Conservation (phyloP, 2,113 vertebrate genomes). For the Acanthisitta chloris region DNA sequence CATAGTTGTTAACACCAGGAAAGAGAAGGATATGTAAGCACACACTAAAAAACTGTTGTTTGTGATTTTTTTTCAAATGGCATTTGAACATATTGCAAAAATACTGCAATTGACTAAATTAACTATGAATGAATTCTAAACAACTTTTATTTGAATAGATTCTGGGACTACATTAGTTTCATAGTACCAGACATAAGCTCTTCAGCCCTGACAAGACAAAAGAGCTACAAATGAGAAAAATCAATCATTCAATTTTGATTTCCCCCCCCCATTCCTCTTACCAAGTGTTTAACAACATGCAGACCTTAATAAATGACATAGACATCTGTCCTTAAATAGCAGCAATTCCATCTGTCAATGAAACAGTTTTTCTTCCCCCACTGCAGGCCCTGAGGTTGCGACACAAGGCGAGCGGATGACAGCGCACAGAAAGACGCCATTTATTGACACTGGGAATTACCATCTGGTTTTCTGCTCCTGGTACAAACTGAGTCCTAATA, state of each 20-base stretch:
- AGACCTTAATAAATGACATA: not conserved
- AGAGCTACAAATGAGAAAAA: not conserved
- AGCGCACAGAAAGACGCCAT: not conserved
- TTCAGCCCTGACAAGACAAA: not conserved
- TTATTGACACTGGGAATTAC: not conserved
- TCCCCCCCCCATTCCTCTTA: not conserved
- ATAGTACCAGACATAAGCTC: not conserved
- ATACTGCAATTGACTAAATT: not conserved
- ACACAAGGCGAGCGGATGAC: not conserved
- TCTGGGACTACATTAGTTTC: not conserved
- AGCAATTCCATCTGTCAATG: not conserved
- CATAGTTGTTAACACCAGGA: not conserved
- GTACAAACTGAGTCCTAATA: not conserved
- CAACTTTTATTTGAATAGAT: not conserved
- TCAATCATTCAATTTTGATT: fast-evolving
- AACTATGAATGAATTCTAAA: not conserved
- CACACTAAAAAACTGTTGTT: not conserved
- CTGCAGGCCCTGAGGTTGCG: not conserved
- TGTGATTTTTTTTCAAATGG: not conserved
- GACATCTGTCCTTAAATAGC: not conserved
- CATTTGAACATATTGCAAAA: not conserved
- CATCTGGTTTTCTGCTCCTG: not conserved
- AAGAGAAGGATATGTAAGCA: not conserved
- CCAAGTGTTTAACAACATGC: not conserved
- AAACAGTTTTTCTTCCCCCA: not conserved